Conservation (phyloP, 1,140 invertebrate genomes). For the Drosophila sturtevanti region DNA sequence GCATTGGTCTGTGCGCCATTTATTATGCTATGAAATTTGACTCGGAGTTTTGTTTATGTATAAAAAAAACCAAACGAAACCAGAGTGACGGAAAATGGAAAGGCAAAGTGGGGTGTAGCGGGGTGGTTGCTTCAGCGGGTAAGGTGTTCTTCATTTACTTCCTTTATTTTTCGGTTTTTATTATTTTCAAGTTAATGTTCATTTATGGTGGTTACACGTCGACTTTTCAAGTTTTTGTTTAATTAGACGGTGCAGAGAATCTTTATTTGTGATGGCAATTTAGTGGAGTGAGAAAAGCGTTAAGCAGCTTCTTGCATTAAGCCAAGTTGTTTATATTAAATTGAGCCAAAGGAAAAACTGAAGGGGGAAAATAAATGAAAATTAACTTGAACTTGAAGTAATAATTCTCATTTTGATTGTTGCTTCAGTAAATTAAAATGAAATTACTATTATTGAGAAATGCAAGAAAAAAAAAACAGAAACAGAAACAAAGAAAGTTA, state of each 20-base stretch:
- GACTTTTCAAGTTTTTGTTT: slow-evolving; percentile 75
- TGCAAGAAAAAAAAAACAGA: too few species aligned
- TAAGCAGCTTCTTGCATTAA: slow-evolving; percentile 42
- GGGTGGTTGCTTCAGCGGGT: too few species aligned
- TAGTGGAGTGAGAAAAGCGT: slow-evolving; percentile 15
- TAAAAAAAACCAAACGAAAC: slow-evolving; percentile 5
- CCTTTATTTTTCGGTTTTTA: slow-evolving; percentile 57
- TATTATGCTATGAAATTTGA: slow-evolving; percentile 78
- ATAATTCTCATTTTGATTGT: neutral
- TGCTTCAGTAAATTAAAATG: neutral
- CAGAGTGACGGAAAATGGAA: neutral
- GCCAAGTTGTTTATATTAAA: slow-evolving; percentile 67
- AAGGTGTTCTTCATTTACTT: slow-evolving; percentile 43
- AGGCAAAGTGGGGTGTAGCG: too few species aligned
- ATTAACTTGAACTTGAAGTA: neutral
- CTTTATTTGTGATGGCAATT: slow-evolving; percentile 52
- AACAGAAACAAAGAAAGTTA: too few species aligned
- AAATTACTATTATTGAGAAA: too few species aligned
- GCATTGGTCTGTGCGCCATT: slow-evolving; percentile 66
- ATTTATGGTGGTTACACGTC: slow-evolving; percentile 79
- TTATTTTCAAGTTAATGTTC: slow-evolving; percentile 80
- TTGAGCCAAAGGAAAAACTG: neutral
- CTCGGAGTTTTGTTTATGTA: slow-evolving; percentile 57
- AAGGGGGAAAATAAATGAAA: neutral
- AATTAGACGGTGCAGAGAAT: slow-evolving; percentile 76